Percentiles rank a stretch among this genome's conserved stretches.
Evolutionary conservation across 1,140 invertebrate species (phyloP).

Genomic region (Leguminivora glycinivorella): DNA sequence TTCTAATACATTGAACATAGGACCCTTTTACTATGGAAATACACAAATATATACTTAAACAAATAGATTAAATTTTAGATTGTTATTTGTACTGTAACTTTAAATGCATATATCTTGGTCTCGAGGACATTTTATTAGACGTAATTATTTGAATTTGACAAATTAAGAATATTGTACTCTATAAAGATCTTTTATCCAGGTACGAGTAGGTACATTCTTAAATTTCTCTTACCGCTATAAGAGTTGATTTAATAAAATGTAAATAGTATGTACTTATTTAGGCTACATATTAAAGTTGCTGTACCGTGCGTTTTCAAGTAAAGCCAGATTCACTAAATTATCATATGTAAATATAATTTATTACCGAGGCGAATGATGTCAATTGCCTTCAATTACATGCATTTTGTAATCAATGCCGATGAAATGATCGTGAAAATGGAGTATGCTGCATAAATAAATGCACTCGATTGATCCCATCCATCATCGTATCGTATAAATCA

Average conservation of each 20-base stretch:
- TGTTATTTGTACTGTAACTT: slow-evolving; percentile 21
- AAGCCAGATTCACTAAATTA: not conserved
- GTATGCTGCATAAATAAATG: not conserved
- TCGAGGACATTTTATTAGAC: slow-evolving; percentile 7
- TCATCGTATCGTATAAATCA: not conserved
- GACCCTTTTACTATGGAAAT: no score
- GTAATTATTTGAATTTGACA: slow-evolving; percentile 19
- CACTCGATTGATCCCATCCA: not conserved
- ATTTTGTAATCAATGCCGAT: slow-evolving; percentile 4
- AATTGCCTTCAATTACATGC: slow-evolving; percentile 1
- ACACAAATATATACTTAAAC: slow-evolving; percentile 5
- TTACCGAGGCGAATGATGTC: not conserved
- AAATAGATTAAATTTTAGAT: slow-evolving; percentile 28
- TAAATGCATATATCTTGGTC: slow-evolving; percentile 11
- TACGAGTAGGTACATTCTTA: no score
- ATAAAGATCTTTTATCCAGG: slow-evolving; percentile 24
- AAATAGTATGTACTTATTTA: not conserved
- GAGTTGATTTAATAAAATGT: no score
- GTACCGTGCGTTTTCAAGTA: not conserved
- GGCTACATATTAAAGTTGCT: not conserved
- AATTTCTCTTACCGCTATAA: no score
- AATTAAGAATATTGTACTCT: slow-evolving; percentile 28
- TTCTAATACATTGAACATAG: no score
- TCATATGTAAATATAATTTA: not conserved
- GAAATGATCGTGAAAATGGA: not conserved